These are phyloP conservation scores for Odontamblyopus rebecca DNA, from an alignment of 2,797 vertebrate species.

Conservation along the genomic window DNA sequence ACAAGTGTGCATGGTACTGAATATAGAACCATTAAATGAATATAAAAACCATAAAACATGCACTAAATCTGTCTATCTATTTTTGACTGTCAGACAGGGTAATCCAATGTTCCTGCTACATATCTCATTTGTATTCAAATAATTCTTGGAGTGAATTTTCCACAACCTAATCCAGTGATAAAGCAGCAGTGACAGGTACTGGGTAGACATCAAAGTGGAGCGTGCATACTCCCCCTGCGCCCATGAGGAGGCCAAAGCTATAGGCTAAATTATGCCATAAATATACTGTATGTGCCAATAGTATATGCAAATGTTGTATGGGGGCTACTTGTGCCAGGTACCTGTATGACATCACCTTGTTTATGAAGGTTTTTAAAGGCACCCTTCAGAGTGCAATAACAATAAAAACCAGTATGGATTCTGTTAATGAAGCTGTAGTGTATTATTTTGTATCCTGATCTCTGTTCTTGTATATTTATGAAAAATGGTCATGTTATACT, in stretches of 20 bases:
- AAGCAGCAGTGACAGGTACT: slow-evolving; percentile 33
- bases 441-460: too few relatives aligned
- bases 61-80: background rate
- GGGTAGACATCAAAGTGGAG: slow-evolving; percentile 55
- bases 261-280: slow-evolving; percentile 19
- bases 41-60: background rate
- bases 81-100: slow-evolving; percentile 31
- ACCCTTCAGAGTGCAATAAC: too few relatives aligned
- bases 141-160: slow-evolving; percentile 58
- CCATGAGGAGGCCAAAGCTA: slow-evolving; percentile 19
- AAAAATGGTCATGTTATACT: too few relatives aligned
- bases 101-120: slow-evolving; percentile 45
- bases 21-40: too few relatives aligned
- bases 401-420: too few relatives aligned
- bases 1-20: too few relatives aligned
- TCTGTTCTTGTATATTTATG: too few relatives aligned
- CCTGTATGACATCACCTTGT: slow-evolving; percentile 10
- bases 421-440: too few relatives aligned
- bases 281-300: background rate
- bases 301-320: background rate
- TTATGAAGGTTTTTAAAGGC: background rate
- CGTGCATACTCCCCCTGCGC: slow-evolving; percentile 30
- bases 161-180: slow-evolving; percentile 44
- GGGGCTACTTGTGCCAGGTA: slow-evolving; percentile 7
- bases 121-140: slow-evolving; percentile 66